Base-by-base conservation (phyloP, 2,113 vertebrate species). In the Brachyhypopomus occidentalis region DNA sequence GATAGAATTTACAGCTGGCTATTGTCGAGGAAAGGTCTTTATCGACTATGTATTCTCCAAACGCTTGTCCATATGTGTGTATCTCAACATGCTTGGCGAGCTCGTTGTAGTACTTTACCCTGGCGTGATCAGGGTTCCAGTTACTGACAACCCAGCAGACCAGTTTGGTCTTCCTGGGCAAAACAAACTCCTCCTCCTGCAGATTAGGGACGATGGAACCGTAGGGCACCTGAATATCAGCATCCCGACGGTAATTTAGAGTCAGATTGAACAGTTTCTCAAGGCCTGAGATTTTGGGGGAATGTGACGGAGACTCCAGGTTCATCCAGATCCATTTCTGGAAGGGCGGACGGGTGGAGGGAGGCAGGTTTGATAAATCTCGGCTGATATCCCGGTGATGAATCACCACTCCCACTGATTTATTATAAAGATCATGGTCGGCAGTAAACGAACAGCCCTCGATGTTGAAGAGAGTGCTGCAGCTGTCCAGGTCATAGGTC, bases 321-420 rank as follows among this genome's bases (percentile, higher is more conserved):
- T 63, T 63, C 60, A 63, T 63, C 60, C 60, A 63, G 60, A 63
- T 63, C 60, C 60, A 63, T 25, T 63, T 63, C 23, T 63, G 60
- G 60, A 27, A 25, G 60, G 60, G 9, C 0, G 60, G 60, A 2
- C 60, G 60, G 3, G 60, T 27, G 60, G 8, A 12, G 8, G 11
- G 23, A 7, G 60, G 60, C 60, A 63, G 60, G 60, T 63, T 63
- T 16, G 60, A 63, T 27, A 63, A 27, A 27, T 63, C 60, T 27
- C 8, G 60, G 60, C 60, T 63, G 60, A 63, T 63, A 25, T 63
- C 60, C 6, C 60, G 60, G 60, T 63, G 60, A 23, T 63, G 60
- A 12, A 63, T 63, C 9, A 63, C 23, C 23, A 63, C 60, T 63
- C 60, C 60, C 9, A 25, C 23, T 25, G 60, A 63, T 11, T 25